Conservation (phyloP, 2,888 invertebrate genomes). For the Teleogryllus oceanicus region DNA sequence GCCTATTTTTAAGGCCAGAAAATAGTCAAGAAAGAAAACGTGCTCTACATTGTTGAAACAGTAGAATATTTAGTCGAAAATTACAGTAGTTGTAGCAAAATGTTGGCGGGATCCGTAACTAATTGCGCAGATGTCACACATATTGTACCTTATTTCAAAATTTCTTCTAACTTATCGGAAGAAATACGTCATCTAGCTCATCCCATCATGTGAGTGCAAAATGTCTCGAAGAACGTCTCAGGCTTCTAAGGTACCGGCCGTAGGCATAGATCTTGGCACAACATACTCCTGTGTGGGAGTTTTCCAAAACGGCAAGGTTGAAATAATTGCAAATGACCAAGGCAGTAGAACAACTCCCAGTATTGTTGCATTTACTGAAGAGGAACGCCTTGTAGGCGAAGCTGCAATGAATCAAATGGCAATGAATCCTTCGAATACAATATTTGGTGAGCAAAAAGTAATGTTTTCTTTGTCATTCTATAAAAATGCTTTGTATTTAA, state of each 20-base stretch:
- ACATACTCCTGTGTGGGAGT: slow-evolving; percentile 82
- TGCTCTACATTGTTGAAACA: not conserved
- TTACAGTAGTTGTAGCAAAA: too few species aligned
- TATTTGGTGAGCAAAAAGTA: slow-evolving; percentile 53
- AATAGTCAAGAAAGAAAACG: too few species aligned
- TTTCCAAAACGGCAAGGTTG: slow-evolving; percentile 76
- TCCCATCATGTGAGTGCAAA: too few species aligned
- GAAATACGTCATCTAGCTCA: too few species aligned
- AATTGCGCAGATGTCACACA: too few species aligned
- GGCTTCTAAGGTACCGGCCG: slow-evolving; percentile 47
- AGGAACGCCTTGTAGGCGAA: slow-evolving; percentile 66
- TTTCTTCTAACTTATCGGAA: too few species aligned
- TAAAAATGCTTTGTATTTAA: too few species aligned
- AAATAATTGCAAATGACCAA: slow-evolving; percentile 79
- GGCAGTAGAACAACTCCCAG: slow-evolving; percentile 77
- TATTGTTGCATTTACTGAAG: slow-evolving; percentile 69
- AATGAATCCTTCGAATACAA: slow-evolving; percentile 76
- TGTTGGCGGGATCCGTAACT: too few species aligned
- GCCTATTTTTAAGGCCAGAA: too few species aligned
- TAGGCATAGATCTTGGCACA: slow-evolving; percentile 83
- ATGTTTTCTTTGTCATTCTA: too few species aligned
- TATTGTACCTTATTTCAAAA: too few species aligned
- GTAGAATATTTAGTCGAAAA: not conserved
- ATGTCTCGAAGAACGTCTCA: too few species aligned
- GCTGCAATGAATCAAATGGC: slow-evolving; percentile 67